Evolutionary conservation across 2,113 vertebrate species (phyloP).

Genomic region (Fregata magnificens): DNA sequence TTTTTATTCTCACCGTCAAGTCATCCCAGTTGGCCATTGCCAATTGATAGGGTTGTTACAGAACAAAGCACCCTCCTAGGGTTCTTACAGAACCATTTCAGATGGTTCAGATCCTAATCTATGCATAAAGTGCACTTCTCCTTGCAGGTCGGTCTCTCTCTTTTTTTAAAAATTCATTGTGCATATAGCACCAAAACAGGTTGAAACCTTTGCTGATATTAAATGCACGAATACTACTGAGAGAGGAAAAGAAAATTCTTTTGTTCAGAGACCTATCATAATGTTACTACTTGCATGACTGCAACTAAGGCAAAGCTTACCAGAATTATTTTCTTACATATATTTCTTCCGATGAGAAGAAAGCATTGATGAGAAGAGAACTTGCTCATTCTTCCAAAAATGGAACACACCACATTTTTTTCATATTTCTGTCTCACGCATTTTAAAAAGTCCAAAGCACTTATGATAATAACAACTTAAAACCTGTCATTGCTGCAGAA

Average conservation of each 20-base stretch:
- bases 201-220: background rate
- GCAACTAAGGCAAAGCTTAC: background rate
- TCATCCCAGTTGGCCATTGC: background rate
- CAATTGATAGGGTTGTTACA: background rate
- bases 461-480: background rate
- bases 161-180: background rate
- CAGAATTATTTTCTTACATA: background rate
- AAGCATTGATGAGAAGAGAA: background rate
- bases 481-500: background rate
- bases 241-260: background rate
- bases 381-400: background rate
- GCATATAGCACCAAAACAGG: background rate
- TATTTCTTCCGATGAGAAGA: background rate
- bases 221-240: background rate
- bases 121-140: background rate
- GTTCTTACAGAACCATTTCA: background rate
- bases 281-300: background rate
- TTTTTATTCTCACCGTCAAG: background rate
- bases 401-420: background rate
- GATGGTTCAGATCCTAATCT: background rate
- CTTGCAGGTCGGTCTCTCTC: background rate
- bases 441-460: background rate
- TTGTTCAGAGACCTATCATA: background rate
- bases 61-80: background rate
- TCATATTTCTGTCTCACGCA: background rate